Percentiles rank a stretch among this genome's conserved stretches.
phyloP scores from a whole-genome alignment of 1,140 invertebrate species.

The Cepaea nemoralis region DNA sequence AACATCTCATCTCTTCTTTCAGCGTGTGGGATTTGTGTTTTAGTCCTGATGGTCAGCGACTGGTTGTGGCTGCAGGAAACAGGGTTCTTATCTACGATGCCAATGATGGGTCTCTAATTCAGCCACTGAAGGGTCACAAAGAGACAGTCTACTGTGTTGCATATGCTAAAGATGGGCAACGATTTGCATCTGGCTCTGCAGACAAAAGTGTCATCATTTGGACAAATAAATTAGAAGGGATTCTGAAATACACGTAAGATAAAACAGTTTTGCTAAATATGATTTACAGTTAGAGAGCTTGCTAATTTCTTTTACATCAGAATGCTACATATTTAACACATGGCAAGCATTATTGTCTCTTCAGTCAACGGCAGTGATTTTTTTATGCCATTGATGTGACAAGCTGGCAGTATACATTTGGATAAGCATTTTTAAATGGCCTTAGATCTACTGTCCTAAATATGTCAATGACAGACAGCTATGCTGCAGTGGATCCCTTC shows the following conservation, averaged over 20 bases:
- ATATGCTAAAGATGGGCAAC: slow-evolving; percentile 94
- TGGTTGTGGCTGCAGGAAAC: slow-evolving; percentile 93
- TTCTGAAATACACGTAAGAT: slow-evolving; percentile 95
- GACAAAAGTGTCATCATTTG: slow-evolving; percentile 99
- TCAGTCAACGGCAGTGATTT: no score
- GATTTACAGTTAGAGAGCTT: no score
- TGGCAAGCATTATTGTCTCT: no score
- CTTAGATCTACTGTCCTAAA: no score
- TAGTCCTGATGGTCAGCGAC: slow-evolving; percentile 92
- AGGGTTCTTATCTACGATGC: slow-evolving; percentile 94
- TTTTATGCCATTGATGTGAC: no score
- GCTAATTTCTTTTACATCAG: no score
- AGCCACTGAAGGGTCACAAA: slow-evolving; percentile 89
- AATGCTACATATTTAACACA: no score
- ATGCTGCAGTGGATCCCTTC: no score
- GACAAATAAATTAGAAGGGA: slow-evolving; percentile 95
- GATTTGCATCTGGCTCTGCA: slow-evolving; percentile 95
- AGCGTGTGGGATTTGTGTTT: slow-evolving; percentile 96
- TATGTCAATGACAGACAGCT: no score
- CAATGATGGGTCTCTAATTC: slow-evolving; percentile 89
- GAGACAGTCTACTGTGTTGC: slow-evolving; percentile 92
- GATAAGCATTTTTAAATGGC: no score
- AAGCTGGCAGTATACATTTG: no score
- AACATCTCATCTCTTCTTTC: no score
- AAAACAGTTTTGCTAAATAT: background rate